phyloP scores from a whole-genome alignment of 2,888 invertebrate genomes.

The Tupiocoris notatus region DNA sequence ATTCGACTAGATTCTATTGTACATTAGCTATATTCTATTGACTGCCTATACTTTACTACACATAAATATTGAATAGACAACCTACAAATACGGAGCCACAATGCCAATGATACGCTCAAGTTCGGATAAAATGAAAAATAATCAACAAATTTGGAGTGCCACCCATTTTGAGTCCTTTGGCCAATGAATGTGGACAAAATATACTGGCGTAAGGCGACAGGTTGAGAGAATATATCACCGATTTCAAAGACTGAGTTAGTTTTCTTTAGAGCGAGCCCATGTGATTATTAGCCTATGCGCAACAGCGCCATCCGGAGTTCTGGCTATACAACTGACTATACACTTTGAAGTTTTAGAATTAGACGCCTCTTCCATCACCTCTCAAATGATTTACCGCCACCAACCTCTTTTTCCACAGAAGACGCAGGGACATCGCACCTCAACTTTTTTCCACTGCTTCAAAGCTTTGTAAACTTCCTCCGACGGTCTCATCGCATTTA shows the following conservation, averaged over 20 bases:
- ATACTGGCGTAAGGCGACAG: too few species aligned
- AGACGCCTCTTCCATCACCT: constrained; percentile 26
- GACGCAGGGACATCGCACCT: background rate
- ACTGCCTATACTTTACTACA: too few species aligned
- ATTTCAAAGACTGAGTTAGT: background rate
- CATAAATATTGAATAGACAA: too few species aligned
- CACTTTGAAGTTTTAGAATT: constrained; percentile 26
- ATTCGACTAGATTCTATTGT: too few species aligned
- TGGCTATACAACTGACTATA: background rate
- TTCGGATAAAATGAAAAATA: too few species aligned
- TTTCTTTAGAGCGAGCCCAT: background rate
- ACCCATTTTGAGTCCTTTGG: too few species aligned
- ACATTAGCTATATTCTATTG: too few species aligned
- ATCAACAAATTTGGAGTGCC: too few species aligned
- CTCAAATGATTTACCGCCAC: constrained; percentile 6
- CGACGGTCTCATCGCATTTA: background rate
- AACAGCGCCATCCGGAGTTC: background rate
- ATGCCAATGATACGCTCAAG: too few species aligned
- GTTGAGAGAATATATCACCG: constrained; percentile 8
- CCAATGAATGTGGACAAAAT: too few species aligned
- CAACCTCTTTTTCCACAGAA: background rate
- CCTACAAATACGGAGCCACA: too few species aligned
- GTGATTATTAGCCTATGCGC: background rate
- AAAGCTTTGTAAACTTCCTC: constrained; percentile 30
- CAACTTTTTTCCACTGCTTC: constrained; percentile 11